Percentiles rank a stretch among this genome's conserved stretches.
Conservation (phyloP, 2,888 invertebrate genomes). For the Frankliniella intonsa region DNA sequence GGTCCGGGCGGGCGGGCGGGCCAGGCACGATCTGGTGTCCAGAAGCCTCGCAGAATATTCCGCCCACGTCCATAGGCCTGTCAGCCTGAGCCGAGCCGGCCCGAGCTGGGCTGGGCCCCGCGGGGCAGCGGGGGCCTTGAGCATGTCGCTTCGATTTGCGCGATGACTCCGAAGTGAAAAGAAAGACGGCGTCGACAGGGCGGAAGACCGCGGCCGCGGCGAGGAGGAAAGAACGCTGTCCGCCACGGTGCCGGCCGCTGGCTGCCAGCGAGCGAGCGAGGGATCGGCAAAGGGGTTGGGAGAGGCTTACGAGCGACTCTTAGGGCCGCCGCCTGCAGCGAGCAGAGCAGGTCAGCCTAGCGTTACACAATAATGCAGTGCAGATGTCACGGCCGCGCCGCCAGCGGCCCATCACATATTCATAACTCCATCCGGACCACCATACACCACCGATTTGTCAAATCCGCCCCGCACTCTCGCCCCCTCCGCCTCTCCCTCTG, state of each 20-base stretch:
- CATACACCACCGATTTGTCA: slow-evolving; percentile 12
- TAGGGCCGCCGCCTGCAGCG: no score
- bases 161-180: slow-evolving; percentile 8
- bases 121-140: background rate
- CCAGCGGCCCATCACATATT: slow-evolving; percentile 28
- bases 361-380: background rate
- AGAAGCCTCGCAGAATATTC: background rate
- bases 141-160: slow-evolving; percentile 4
- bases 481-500: background rate
- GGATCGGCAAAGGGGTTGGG: no score
- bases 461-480: background rate
- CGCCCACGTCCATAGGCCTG: background rate
- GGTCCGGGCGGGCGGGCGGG: background rate
- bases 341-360: background rate
- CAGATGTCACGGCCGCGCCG: slow-evolving; percentile 23
- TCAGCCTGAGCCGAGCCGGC: background rate
- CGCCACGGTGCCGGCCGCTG: background rate
- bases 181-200: background rate
- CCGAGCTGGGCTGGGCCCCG: no score
- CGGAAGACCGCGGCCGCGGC: background rate
- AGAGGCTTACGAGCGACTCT: no score
- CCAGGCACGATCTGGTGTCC: background rate
- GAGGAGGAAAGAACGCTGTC: no score
- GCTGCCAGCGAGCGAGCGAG: background rate
- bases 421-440: slow-evolving; percentile 24